Conservation (phyloP, 2,113 vertebrate species). For the Hemichromis elongatus region DNA sequence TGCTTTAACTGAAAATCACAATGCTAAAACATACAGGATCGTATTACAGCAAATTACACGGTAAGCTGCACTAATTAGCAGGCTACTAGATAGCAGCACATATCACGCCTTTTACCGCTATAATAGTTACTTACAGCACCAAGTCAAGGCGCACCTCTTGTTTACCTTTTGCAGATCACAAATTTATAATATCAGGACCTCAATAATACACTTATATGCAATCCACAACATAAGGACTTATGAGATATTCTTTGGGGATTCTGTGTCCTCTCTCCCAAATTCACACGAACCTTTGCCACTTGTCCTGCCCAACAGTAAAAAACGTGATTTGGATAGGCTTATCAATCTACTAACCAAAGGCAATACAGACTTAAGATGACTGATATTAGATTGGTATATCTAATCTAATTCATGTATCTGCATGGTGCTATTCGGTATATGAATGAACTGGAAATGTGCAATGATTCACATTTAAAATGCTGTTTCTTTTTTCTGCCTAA, state of each 20-base stretch:
- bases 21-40: too few relatives aligned
- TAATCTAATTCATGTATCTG: fast-evolving
- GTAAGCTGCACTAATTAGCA: too few relatives aligned
- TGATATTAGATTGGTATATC: background rate
- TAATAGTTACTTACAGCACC: too few relatives aligned
- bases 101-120: too few relatives aligned
- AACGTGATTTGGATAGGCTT: fast-evolving
- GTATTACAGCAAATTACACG: too few relatives aligned
- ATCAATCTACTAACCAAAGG: background rate
- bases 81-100: too few relatives aligned
- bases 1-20: background rate
- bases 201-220: background rate
- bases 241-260: background rate
- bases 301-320: background rate
- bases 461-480: background rate
- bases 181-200: fast-evolving
- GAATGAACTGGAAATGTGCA: background rate
- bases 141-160: too few relatives aligned
- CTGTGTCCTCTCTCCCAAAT: fast-evolving
- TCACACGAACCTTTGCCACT: background rate
- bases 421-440: background rate
- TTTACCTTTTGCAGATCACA: background rate
- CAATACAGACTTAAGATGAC: background rate
- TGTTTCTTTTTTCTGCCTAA: background rate
- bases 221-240: background rate